Evolutionary conservation across 92 coral and sea anemone genomes (phyloP).

Genomic region (Parazoanthus atlanticus): DNA sequence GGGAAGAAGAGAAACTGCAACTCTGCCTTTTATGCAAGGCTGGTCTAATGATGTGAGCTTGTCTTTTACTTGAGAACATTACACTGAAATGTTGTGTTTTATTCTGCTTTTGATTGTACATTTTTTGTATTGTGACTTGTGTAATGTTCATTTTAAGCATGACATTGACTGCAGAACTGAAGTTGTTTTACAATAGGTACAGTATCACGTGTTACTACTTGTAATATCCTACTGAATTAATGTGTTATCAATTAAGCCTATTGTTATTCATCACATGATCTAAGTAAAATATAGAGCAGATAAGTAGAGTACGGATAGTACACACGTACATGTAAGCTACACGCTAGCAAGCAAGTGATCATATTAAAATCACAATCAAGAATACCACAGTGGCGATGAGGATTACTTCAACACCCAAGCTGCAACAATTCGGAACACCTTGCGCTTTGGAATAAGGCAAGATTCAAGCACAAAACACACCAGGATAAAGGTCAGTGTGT

Average conservation of each 20-base stretch:
- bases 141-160: slow-evolving; percentile 23
- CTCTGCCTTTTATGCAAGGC: slow-evolving; percentile 7
- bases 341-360: no score
- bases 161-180: slow-evolving; percentile 22
- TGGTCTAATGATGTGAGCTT: background rate
- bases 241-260: background rate
- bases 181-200: slow-evolving; percentile 29
- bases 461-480: no score
- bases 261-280: background rate
- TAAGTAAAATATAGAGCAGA: background rate
- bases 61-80: slow-evolving; percentile 14
- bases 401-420: no score
- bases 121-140: slow-evolving; percentile 35
- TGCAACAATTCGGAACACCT: background rate
- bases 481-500: no score
- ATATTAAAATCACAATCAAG: no score
- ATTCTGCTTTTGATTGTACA: slow-evolving; percentile 21
- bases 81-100: slow-evolving; percentile 24
- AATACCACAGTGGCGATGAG: no score
- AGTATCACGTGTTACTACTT: slow-evolving; percentile 4
- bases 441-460: no score
- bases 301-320: no score
- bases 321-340: no score
- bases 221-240: background rate
- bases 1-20: no score